Conservation (phyloP, 2,888 invertebrate genomes). For the Leucophenga montana region DNA sequence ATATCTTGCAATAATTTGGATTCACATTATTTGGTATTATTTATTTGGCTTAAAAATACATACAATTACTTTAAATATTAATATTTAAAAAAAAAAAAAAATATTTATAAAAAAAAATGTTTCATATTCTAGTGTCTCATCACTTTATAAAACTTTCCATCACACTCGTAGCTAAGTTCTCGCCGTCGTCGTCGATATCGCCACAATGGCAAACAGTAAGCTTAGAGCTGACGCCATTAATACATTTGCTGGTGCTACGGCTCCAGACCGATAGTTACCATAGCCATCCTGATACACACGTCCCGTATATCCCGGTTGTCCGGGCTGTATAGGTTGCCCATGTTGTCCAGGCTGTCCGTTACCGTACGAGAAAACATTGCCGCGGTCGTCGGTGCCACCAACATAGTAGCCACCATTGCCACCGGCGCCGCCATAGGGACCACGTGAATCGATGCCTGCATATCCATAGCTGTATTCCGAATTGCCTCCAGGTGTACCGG, state of each 20-base stretch:
- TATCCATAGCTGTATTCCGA: slow-evolving; percentile 57
- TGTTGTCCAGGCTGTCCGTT: slow-evolving; percentile 44
- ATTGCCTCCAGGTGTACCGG: slow-evolving; percentile 49
- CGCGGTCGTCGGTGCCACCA: slow-evolving; percentile 59
- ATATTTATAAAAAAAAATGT: background rate
- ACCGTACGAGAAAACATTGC: slow-evolving; percentile 52
- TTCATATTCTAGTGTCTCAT: no score
- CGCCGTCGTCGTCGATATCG: background rate
- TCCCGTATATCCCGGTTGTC: slow-evolving; percentile 40
- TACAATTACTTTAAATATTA: background rate
- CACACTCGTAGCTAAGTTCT: no score
- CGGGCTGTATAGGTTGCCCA: slow-evolving; percentile 39
- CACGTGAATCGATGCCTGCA: slow-evolving; percentile 53
- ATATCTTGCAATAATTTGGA: no score
- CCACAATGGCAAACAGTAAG: background rate
- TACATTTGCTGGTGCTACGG: background rate
- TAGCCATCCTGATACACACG: slow-evolving; percentile 37
- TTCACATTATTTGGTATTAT: background rate
- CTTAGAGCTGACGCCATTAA: background rate
- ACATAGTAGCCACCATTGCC: slow-evolving; percentile 58
- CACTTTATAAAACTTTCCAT: no score
- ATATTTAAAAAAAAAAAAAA: background rate
- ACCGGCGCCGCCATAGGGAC: slow-evolving; percentile 55
- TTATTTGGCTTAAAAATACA: background rate
- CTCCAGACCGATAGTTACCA: slow-evolving; percentile 30